Conservation (phyloP, 2,888 invertebrate genomes). For the Pseudococcus jackbeardsleyi region DNA sequence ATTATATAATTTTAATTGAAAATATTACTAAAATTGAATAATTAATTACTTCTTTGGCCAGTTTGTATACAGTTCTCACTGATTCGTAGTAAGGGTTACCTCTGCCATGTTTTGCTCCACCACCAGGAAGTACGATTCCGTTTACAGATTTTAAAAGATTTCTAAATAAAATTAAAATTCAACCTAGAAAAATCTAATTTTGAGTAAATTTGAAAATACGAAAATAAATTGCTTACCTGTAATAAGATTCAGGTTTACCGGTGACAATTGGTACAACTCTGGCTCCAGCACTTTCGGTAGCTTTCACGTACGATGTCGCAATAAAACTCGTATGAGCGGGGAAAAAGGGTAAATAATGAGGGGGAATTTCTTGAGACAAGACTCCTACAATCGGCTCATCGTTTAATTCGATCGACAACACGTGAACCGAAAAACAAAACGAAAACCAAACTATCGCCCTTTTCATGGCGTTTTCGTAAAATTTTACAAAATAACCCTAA, state of each 20-base stretch:
- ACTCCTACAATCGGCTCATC: slow-evolving; percentile 77
- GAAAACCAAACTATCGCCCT: neutral
- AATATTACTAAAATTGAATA: too few species aligned
- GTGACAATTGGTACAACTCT: slow-evolving; percentile 81
- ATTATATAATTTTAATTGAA: too few species aligned
- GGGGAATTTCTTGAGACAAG: slow-evolving; percentile 77
- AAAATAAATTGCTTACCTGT: slow-evolving; percentile 56
- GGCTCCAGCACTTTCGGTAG: slow-evolving; percentile 89
- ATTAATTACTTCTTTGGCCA: slow-evolving; percentile 68
- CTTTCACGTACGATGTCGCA: slow-evolving; percentile 89
- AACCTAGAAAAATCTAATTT: neutral
- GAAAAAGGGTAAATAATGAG: slow-evolving; percentile 73
- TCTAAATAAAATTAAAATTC: neutral
- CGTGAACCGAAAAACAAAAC: neutral
- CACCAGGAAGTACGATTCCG: slow-evolving; percentile 86
- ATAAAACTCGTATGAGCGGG: slow-evolving; percentile 80
- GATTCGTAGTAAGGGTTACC: slow-evolving; percentile 74
- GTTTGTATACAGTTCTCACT: slow-evolving; percentile 74
- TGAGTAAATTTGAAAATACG: neutral
- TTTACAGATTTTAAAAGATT: slow-evolving; percentile 71
- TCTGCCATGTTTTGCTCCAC: slow-evolving; percentile 79
- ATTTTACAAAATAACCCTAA: neutral
- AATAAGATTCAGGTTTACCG: slow-evolving; percentile 62
- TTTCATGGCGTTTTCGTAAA: neutral
- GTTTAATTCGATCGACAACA: neutral